phyloP scores from a whole-genome alignment of 2,113 vertebrate species.

The Chaenogobius annularis region DNA sequence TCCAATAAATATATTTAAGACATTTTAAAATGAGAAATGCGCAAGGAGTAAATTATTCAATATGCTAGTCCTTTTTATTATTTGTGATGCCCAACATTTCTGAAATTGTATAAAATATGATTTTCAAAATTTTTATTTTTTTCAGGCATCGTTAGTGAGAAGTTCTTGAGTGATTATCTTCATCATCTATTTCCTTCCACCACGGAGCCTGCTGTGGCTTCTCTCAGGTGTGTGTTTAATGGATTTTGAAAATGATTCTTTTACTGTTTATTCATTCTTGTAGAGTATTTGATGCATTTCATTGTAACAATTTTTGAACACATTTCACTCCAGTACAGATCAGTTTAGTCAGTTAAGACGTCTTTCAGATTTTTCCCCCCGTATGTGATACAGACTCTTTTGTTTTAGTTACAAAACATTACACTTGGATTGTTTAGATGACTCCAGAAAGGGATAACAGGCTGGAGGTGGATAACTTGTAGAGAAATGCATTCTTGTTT shows the following conservation, averaged over 20 bases:
- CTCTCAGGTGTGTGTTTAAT: constrained; percentile 81
- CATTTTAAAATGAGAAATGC: not conserved
- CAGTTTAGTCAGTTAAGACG: not conserved
- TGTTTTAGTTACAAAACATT: no score
- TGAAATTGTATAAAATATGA: not conserved
- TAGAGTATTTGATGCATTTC: not conserved
- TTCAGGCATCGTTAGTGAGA: constrained; percentile 91
- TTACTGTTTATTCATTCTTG: not conserved
- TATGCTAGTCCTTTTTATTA: not conserved
- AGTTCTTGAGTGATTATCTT: constrained; percentile 90
- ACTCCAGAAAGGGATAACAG: not conserved
- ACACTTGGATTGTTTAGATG: no score
- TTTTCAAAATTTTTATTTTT: not conserved
- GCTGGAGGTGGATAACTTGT: not conserved
- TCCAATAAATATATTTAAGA: not conserved
- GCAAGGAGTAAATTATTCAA: not conserved
- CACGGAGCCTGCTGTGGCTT: constrained; percentile 73
- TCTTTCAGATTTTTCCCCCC: not conserved
- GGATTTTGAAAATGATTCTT: not conserved
- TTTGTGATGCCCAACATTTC: not conserved
- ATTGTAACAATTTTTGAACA: not conserved
- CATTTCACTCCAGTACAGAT: not conserved
- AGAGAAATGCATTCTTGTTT: not conserved
- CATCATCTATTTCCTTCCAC: constrained; percentile 85
- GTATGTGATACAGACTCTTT: not conserved